Conservation (phyloP, 2,888 invertebrate genomes). For the Diarsia dahlii region DNA sequence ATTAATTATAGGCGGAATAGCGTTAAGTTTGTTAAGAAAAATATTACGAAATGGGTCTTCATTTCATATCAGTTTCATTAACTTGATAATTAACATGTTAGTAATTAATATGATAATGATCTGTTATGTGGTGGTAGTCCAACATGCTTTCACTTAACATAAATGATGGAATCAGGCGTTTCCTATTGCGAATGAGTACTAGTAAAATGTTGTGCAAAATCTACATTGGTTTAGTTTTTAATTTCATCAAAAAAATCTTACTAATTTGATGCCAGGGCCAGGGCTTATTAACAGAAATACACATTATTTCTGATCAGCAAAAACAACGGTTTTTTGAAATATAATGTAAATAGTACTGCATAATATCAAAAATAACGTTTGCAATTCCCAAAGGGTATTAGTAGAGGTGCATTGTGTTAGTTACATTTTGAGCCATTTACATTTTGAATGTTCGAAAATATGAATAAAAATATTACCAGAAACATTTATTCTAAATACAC, state of each 20-base stretch:
- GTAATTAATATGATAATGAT: constrained; percentile 2
- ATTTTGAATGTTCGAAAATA: not conserved
- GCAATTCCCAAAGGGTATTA: not conserved
- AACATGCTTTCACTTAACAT: not conserved
- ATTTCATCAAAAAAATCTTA: no score
- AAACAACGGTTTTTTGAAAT: not conserved
- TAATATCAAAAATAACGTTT: not conserved
- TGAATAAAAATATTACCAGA: not conserved
- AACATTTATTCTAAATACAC: not conserved
- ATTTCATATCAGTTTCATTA: no score
- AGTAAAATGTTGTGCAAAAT: not conserved
- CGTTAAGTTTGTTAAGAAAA: not conserved
- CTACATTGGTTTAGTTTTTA: not conserved
- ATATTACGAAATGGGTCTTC: not conserved
- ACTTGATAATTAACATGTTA: not conserved
- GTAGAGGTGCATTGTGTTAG: not conserved
- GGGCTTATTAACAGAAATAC: not conserved
- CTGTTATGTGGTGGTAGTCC: not conserved
- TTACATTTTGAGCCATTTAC: not conserved
- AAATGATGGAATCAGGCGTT: not conserved
- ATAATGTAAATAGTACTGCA: not conserved
- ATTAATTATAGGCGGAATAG: not conserved
- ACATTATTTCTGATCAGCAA: not conserved
- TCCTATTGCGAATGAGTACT: not conserved
- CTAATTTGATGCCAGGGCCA: no score